These are phyloP conservation scores for Vulpes vulpes DNA, from an alignment of 2,113 vertebrate species.

Conservation along the genomic window DNA sequence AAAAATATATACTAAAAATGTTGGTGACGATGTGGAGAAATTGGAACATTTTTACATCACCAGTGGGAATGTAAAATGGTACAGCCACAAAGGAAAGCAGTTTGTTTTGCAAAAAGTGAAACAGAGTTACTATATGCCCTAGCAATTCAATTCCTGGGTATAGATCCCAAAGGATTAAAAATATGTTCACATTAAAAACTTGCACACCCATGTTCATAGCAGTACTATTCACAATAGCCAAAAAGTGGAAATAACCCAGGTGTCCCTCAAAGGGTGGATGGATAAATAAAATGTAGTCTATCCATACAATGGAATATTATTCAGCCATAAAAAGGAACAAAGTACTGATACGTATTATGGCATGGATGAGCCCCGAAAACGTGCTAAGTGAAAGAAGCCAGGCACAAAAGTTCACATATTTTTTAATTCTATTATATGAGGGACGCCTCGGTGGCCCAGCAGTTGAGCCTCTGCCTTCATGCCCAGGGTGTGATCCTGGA, in stretches of 20 bases:
- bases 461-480: no score
- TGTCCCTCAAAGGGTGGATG: background rate
- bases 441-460: no score
- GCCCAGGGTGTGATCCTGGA: no score
- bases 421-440: background rate
- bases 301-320: background rate
- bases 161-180: background rate
- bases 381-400: background rate
- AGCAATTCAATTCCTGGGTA: background rate
- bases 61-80: no score
- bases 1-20: background rate
- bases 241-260: background rate
- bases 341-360: background rate
- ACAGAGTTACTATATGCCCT: background rate
- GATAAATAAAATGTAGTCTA: background rate
- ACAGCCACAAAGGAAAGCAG: background rate
- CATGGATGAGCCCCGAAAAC: background rate
- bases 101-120: background rate
- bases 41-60: background rate
- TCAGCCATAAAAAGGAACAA: background rate
- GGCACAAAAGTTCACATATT: background rate
- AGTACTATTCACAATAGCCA: background rate
- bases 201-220: background rate
- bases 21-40: background rate
- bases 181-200: background rate